phyloP scores from a whole-genome alignment of 2,797 vertebrate species.

The Pangasius macronema region DNA sequence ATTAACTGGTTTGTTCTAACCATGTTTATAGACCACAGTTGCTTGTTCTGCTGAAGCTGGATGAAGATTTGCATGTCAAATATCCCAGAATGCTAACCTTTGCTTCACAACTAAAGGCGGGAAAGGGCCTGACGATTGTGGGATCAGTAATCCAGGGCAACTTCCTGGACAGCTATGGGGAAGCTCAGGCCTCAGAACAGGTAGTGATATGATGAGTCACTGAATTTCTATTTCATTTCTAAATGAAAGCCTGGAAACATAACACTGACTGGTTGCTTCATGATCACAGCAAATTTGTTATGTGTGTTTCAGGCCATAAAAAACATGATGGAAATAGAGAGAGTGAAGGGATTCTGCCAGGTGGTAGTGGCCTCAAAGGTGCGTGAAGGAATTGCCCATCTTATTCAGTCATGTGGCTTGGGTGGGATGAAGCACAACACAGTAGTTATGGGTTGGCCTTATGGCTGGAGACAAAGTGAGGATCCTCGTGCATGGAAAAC shows the following conservation, averaged over 20 bases:
- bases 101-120: slow-evolving; percentile 95
- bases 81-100: slow-evolving; percentile 95
- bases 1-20: background rate
- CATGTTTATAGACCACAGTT: slow-evolving; percentile 84
- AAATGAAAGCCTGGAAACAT: background rate
- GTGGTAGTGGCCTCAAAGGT: slow-evolving; percentile 92
- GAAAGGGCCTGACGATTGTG: slow-evolving; percentile 95
- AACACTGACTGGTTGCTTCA: background rate
- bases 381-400: slow-evolving; percentile 89
- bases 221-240: background rate
- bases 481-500: slow-evolving; percentile 98
- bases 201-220: slow-evolving; percentile 62
- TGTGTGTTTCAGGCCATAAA: slow-evolving; percentile 86
- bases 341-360: slow-evolving; percentile 98
- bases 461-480: slow-evolving; percentile 97
- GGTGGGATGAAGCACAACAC: slow-evolving; percentile 99
- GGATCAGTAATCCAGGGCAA: slow-evolving; percentile 94
- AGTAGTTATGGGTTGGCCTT: slow-evolving; percentile 96
- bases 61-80: slow-evolving; percentile 96
- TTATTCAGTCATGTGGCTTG: slow-evolving; percentile 96
- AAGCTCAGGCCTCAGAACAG: slow-evolving; percentile 96
- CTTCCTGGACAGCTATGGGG: slow-evolving; percentile 93
- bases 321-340: slow-evolving; percentile 98
- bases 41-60: slow-evolving; percentile 92
- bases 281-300: background rate